Conservation (phyloP, 2,797 vertebrate species). For the Perodicticus potto region DNA sequence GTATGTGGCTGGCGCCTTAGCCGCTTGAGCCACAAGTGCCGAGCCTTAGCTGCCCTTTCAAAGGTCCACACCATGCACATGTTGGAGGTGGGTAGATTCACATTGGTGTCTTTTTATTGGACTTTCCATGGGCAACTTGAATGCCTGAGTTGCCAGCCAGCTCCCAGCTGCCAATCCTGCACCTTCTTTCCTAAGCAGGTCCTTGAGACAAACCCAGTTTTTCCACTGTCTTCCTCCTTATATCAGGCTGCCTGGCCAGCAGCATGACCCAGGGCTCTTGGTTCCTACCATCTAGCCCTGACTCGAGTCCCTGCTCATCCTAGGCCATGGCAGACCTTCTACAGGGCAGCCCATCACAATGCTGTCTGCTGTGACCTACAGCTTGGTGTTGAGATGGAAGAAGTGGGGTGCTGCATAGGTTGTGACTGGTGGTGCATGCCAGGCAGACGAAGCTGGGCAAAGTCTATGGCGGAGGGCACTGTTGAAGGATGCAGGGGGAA, state of each 20-base stretch:
- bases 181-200: background rate
- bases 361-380: conserved; percentile 73
- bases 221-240: background rate
- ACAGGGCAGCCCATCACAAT: background rate
- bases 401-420: conserved; percentile 86
- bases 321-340: background rate
- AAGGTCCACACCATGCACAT: background rate
- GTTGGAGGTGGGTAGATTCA: background rate
- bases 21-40: no score
- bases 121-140: background rate
- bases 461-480: conserved; percentile 87
- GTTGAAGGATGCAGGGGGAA: conserved; percentile 81
- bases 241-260: background rate
- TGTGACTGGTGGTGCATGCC: conserved; percentile 86
- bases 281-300: background rate
- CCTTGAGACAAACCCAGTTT: background rate
- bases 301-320: background rate
- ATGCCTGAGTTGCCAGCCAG: rapidly evolving
- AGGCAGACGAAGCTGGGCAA: conserved; percentile 84
- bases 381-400: conserved; percentile 89
- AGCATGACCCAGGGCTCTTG: background rate
- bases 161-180: background rate
- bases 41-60: background rate
- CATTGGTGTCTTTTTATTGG: conserved; percentile 66
- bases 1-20: no score